These are phyloP conservation scores for Dione juno DNA, from an alignment of 2,888 invertebrate species.

Conservation along the genomic window DNA sequence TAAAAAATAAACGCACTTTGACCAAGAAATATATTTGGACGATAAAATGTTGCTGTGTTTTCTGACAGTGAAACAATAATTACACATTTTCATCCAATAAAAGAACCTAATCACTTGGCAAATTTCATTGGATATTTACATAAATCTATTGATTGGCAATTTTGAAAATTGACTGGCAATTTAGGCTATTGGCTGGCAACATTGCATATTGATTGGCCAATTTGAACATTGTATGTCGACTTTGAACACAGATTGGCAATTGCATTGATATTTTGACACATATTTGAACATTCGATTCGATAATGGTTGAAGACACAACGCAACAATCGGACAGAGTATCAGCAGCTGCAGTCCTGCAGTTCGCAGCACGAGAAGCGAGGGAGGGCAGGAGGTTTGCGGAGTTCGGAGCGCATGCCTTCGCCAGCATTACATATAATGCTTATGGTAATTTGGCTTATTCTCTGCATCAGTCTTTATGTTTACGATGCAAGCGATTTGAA, in stretches of 20 bases:
- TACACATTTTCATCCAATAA: not conserved
- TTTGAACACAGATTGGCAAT: conserved; percentile 19
- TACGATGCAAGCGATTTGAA: no score
- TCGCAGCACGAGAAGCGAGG: conserved; percentile 73
- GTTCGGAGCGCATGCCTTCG: conserved; percentile 76
- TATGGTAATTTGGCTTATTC: conserved; percentile 61
- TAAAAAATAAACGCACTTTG: conserved; percentile 40
- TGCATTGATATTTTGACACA: conserved; percentile 26
- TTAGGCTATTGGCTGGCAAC: not conserved
- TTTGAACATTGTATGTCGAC: not conserved
- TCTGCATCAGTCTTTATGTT: not conserved
- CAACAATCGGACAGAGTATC: conserved; percentile 65
- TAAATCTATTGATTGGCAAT: conserved; percentile 2
- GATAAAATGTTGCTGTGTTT: conserved; percentile 57
- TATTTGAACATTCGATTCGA: conserved; percentile 19
- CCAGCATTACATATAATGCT: conserved; percentile 72
- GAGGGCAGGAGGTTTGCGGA: conserved; percentile 73
- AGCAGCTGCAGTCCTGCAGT: conserved; percentile 75
- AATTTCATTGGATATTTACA: not conserved
- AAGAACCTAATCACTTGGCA: not conserved
- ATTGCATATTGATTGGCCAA: not conserved
- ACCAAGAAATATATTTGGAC: conserved; percentile 60
- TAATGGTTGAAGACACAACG: conserved; percentile 70
- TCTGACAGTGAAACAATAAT: conserved; percentile 56
- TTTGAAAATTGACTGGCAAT: not conserved